A percentile compares a stretch with the other conserved stretches of the same genome.
These are phyloP conservation scores for Lathamus discolor DNA, from an alignment of 2,113 vertebrate genomes.

Conservation along the genomic window DNA sequence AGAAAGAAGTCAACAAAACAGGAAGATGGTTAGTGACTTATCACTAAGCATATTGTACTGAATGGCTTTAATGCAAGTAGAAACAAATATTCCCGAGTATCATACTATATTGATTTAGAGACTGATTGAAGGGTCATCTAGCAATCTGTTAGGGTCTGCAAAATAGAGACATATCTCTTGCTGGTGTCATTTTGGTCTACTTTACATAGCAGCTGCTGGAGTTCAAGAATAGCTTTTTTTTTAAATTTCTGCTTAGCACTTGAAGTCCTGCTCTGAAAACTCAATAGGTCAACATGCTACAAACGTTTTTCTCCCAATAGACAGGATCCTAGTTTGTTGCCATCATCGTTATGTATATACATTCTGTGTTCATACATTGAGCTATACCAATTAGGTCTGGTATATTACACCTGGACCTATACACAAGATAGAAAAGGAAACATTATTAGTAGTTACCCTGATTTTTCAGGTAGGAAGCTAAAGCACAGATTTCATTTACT, in stretches of 20 bases:
- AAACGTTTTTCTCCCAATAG: background rate
- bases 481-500: background rate
- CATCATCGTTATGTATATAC: background rate
- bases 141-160: background rate
- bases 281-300: background rate
- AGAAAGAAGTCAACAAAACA: background rate
- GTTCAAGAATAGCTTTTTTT: background rate
- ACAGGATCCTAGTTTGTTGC: background rate
- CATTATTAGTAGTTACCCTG: background rate
- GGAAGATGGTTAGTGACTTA: background rate
- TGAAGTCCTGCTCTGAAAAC: background rate
- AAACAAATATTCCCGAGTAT: background rate
- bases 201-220: background rate
- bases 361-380: background rate
- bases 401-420: background rate
- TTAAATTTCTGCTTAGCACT: background rate
- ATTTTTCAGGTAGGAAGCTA: background rate
- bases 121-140: background rate
- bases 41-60: background rate
- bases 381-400: background rate
- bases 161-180: background rate
- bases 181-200: background rate
- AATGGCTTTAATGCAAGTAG: constrained; percentile 18
- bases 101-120: background rate
- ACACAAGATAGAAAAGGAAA: background rate